Evolutionary conservation across 2,888 invertebrate species (phyloP).

Genomic region (Apodemia duryi): DNA sequence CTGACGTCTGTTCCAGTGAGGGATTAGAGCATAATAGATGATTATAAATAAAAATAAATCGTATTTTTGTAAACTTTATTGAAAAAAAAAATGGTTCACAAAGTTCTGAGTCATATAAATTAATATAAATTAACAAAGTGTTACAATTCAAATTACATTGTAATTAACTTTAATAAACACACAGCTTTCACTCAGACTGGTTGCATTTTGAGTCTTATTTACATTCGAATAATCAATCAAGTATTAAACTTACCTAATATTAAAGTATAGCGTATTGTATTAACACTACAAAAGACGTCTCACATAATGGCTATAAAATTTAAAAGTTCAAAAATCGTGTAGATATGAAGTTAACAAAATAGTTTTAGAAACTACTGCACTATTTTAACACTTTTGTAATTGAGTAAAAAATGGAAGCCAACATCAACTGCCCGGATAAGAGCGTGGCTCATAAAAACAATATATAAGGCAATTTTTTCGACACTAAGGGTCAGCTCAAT

Average conservation of each 20-base stretch:
- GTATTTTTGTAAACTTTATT: no score
- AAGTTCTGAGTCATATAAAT: constrained; percentile 43
- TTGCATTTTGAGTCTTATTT: constrained; percentile 16
- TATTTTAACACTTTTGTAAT: no score
- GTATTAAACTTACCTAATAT: neutral
- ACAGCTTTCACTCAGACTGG: constrained; percentile 14
- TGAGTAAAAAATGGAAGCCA: no score
- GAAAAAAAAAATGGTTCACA: constrained; percentile 35
- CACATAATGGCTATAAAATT: neutral
- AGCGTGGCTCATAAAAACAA: no score
- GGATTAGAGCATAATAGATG: no score
- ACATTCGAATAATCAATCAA: constrained; percentile 9
- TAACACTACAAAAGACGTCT: neutral
- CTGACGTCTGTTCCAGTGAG: no score
- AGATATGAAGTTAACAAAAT: neutral
- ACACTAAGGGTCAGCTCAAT: no score
- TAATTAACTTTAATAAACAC: constrained; percentile 17
- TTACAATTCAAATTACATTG: constrained; percentile 21
- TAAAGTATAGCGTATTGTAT: neutral
- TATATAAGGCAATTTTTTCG: no score
- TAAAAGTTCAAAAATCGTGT: neutral
- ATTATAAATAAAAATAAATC: no score
- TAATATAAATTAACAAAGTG: constrained; percentile 47
- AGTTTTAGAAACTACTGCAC: no score
- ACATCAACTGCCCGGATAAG: no score